Evolutionary conservation across 2,888 invertebrate species (phyloP), one percentile per base, ranked within the genome.

Genomic region (Gordius sp.): DNA sequence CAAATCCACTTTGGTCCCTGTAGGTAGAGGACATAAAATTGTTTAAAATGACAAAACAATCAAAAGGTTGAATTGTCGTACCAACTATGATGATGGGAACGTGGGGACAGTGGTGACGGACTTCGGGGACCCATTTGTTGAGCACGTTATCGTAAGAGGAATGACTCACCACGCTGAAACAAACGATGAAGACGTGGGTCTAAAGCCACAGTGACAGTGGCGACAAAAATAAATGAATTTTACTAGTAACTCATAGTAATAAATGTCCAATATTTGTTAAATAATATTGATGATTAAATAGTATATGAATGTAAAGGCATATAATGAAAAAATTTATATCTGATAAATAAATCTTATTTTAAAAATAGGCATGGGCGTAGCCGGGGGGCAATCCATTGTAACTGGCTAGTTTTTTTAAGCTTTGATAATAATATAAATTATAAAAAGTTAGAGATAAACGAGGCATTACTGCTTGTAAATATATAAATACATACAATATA

Each of bases 41-140:
- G 8, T 20, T 23, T 28, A 16, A 24, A 24, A n/a, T 26, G 8
- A 8, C 58, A 56, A 59, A 1, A 52, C n/a, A n/a, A n/a, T n/a
- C n/a, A 26, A 27, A 25, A 56, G 24, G 2, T 18, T 20, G 18
- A 55, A 47, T 41, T 8, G n/a, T 64, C 79, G 74, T 70, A 83
- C 91, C 91, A 70, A 93, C 89, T 72, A 97, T 77, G 69, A 97
- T 83, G 71, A 97, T 86, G 60, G 93, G 93, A 62, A 91, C 89
- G 75, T 93, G 91, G 61, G 93, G 91, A 75, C 93, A 97, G 71
- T 97, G 93, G 72, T 97, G 93, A 73, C 91, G 87, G 65, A 97
- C 89, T 77, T 97, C 97, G 63, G 93, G 93, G 73, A 87, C 87
- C 97, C 93, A 97, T 75, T 97, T 97, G 63, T 87, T 87, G 67